These are phyloP conservation scores for Redunca redunca DNA, from an alignment of 2,113 vertebrate species.

Conservation along the genomic window DNA sequence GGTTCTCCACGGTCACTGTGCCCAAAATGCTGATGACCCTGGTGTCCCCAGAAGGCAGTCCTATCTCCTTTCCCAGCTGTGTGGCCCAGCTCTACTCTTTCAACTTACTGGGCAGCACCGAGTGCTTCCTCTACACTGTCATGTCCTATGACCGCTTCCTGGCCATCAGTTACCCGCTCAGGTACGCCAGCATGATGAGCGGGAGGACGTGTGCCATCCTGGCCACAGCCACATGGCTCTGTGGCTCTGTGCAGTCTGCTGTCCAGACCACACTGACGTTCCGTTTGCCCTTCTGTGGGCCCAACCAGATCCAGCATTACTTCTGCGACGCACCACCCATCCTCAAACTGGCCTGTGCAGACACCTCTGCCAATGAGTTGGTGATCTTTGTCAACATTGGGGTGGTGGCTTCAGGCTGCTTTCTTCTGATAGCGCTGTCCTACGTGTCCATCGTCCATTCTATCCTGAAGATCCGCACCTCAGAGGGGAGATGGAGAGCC, in stretches of 20 bases:
- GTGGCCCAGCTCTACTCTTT: not conserved
- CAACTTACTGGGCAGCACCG: not conserved
- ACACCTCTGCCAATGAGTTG: not conserved
- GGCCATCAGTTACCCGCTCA: not conserved
- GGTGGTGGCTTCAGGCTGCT: not conserved
- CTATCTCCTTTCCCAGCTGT: not conserved
- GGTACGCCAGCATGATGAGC: not conserved
- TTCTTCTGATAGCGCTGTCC: not conserved
- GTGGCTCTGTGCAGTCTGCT: not conserved
- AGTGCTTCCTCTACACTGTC: not conserved
- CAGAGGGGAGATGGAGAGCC: not conserved
- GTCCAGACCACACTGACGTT: not conserved
- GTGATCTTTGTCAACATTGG: not conserved
- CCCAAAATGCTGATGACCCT: not conserved
- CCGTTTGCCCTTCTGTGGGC: not conserved
- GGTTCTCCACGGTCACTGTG: too few species aligned
- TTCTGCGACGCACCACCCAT: not conserved
- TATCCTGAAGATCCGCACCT: not conserved
- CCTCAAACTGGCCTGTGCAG: not conserved
- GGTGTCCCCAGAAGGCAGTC: not conserved
- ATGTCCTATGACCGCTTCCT: not conserved
- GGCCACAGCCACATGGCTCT: not conserved
- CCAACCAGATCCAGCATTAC: not conserved
- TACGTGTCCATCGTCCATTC: not conserved
- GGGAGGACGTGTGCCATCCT: rapidly evolving